Evolutionary conservation across 2,888 invertebrate genomes (phyloP), one percentile per base, ranked within the genome.

Genomic region (Tolmerus cingulatus): DNA sequence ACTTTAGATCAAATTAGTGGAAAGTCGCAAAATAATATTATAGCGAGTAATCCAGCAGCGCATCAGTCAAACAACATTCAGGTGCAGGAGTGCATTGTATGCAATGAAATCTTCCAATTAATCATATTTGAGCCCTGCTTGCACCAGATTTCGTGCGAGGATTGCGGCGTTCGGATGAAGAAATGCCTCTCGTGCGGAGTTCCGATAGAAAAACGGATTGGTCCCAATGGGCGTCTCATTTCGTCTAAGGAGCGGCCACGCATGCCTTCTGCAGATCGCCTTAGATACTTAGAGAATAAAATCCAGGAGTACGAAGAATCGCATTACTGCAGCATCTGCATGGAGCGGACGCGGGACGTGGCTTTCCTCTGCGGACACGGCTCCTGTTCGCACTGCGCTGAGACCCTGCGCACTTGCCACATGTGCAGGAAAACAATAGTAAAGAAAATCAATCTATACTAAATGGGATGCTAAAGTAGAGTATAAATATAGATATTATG

Each of bases 351-450:
- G 88, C 93, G 96, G 55, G 96, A 97, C 90, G 96, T 97, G 27
- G 97, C 96, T 30, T 97, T 97, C 91, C 93, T 97, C n/a, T 97
- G 97, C 90, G 97, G 97, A 1, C 97, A 97, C 90, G 96, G 96
- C 30, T 96, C 97, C 16, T 97, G 97, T 92, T 95, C 95, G 86
- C 94, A 95, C 89, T 97, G 97, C 91, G 96, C 97, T 0, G 95
- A 96, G 89, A 96, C 97, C 0, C 93, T 97, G 51, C 95, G 95
- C 90, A 96, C 95, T 27, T 97, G 97, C 93, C 97, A 97, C 93
- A 97, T 97, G 97, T 93, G 93, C 89, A 91, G 93, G 86, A 93
- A 93, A 90, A 92, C 92, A 78, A 93, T 93, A 90, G 90, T 91
- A 76, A 92, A 92, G 88, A 93, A 93, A 89, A 93, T 93, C 51